Percentiles rank a stretch among this genome's conserved stretches.
Conservation (phyloP, 1,140 invertebrate genomes). For the Drosophila lowei region DNA sequence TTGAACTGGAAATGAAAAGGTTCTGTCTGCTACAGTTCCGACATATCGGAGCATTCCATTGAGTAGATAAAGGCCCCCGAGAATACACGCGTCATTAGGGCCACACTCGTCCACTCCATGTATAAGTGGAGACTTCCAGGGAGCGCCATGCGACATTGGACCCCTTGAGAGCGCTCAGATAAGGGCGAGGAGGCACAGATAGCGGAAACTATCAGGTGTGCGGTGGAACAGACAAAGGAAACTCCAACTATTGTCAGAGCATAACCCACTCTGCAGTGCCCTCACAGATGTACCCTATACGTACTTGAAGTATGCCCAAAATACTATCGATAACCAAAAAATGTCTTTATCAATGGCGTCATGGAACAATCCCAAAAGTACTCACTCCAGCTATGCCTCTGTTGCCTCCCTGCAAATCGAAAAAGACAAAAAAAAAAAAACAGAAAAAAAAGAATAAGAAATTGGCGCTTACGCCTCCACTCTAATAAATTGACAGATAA, state of each 20-base stretch:
- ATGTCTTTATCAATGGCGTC: slow-evolving; percentile 33
- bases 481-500: slow-evolving; percentile 28
- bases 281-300: slow-evolving; percentile 12
- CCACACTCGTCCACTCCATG: slow-evolving; percentile 10
- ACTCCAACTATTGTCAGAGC: background rate
- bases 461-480: slow-evolving; percentile 10
- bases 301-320: slow-evolving; percentile 11
- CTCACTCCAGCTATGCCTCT: background rate
- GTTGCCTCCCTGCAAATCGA: background rate
- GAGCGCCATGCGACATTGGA: slow-evolving; percentile 15
- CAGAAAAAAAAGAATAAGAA: background rate
- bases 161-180: slow-evolving; percentile 5
- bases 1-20: slow-evolving; percentile 24
- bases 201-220: too few relatives aligned
- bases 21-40: slow-evolving; percentile 15
- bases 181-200: background rate
- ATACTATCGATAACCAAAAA: slow-evolving; percentile 5
- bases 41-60: slow-evolving; percentile 42
- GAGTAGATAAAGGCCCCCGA: slow-evolving; percentile 20
- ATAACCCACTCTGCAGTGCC: background rate
- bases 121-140: slow-evolving; percentile 29
- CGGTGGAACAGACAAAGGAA: background rate
- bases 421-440: background rate
- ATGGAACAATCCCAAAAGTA: slow-evolving; percentile 39
- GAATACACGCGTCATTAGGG: slow-evolving; percentile 39